Conservation (phyloP, 2,888 invertebrate genomes). For the Eudemis profundana region DNA sequence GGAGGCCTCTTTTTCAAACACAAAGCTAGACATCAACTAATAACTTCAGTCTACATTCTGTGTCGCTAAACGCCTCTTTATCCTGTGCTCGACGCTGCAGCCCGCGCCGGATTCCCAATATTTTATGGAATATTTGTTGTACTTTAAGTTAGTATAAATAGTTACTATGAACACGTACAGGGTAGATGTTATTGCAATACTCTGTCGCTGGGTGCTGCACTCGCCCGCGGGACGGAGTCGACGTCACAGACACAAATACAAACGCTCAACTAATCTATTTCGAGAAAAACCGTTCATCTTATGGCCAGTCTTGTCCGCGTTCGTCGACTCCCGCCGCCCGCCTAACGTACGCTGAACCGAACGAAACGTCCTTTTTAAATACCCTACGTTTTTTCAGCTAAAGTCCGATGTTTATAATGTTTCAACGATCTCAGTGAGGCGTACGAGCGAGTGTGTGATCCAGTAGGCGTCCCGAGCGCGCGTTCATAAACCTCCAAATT, state of each 20-base stretch:
- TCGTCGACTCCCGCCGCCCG: conserved; percentile 38
- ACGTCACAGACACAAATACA: conserved; percentile 14
- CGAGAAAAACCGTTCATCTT: neutral
- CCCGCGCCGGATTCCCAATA: conserved; percentile 64
- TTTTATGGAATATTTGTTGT: conserved; percentile 76
- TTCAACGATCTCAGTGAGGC: conserved; percentile 37
- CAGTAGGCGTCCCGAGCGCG: conserved; percentile 76
- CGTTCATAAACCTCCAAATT: conserved; percentile 57
- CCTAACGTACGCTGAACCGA: conserved; percentile 42
- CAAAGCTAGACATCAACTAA: neutral
- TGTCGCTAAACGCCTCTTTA: neutral
- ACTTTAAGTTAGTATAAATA: conserved; percentile 77
- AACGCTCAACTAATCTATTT: conserved; percentile 19
- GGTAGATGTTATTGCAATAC: conserved; percentile 82
- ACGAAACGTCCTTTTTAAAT: conserved; percentile 33
- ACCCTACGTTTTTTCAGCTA: conserved; percentile 29
- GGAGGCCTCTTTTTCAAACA: neutral
- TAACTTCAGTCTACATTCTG: neutral
- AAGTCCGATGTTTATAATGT: conserved; percentile 32
- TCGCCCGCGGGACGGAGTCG: conserved; percentile 54
- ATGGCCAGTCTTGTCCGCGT: conserved; percentile 48
- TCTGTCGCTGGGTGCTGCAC: conserved; percentile 76
- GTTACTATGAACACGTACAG: conserved; percentile 83
- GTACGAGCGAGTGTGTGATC: conserved; percentile 62
- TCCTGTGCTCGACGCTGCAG: conserved; percentile 45